A percentile compares a stretch with the other conserved stretches of the same genome.
These are phyloP conservation scores for Sisor rabdophorus DNA, from an alignment of 2,113 vertebrate genomes.

Conservation along the genomic window DNA sequence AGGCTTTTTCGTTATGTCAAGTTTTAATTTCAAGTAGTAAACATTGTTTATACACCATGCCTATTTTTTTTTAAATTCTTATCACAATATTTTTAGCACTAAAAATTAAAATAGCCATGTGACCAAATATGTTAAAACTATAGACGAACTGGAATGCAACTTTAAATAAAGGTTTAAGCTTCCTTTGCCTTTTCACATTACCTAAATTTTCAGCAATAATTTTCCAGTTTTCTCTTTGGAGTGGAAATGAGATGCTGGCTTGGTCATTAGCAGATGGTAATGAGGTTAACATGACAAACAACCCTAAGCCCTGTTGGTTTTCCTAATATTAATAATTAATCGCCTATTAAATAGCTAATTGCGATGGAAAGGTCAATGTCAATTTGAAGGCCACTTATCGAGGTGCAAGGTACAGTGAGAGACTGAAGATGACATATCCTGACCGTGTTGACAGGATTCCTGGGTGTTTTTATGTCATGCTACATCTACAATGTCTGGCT, in stretches of 20 bases:
- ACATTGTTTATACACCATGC: constrained; percentile 9
- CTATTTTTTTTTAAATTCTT: not conserved
- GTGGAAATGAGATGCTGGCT: constrained; percentile 72
- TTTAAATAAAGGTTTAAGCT: constrained; percentile 12
- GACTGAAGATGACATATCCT: constrained; percentile 15
- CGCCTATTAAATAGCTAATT: constrained; percentile 74
- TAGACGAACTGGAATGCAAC: not conserved
- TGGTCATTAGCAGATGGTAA: constrained; percentile 73
- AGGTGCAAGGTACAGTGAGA: constrained; percentile 28
- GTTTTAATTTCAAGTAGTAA: constrained; percentile 59
- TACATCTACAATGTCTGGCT: constrained; percentile 62
- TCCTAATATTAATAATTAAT: constrained; percentile 73
- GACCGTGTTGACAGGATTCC: constrained; percentile 63
- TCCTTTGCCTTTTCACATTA: constrained; percentile 50
- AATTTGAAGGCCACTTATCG: constrained; percentile 58
- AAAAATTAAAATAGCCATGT: not conserved
- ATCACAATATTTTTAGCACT: not conserved
- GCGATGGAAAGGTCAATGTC: constrained; percentile 74
- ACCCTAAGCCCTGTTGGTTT: constrained; percentile 71
- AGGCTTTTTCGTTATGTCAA: not conserved
- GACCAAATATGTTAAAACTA: not conserved
- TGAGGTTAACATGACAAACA: constrained; percentile 73
- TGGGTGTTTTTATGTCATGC: constrained; percentile 60
- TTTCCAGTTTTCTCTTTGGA: constrained; percentile 57
- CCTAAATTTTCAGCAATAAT: constrained; percentile 54